Percentiles rank a stretch among this genome's conserved stretches.
These are phyloP conservation scores for Salvator merianae DNA, from an alignment of 2,113 vertebrate species.

Conservation along the genomic window DNA sequence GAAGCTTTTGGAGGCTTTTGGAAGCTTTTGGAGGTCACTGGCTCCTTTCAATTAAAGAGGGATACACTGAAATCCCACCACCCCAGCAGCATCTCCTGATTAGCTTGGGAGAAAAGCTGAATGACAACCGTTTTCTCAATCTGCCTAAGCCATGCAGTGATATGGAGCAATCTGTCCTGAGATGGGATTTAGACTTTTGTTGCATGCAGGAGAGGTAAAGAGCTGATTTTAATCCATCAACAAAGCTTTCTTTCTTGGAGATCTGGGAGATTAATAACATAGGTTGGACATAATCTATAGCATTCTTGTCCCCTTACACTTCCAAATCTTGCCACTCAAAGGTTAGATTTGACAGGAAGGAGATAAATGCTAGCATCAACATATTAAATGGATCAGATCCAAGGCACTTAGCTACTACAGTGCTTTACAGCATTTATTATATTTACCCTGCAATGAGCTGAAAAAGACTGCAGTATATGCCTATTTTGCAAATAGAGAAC, in stretches of 20 bases:
- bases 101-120: slow-evolving; percentile 76
- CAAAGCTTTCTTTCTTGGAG: slow-evolving; percentile 77
- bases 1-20: slow-evolving; percentile 63
- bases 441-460: not conserved
- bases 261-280: slow-evolving; percentile 74
- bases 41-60: slow-evolving; percentile 70
- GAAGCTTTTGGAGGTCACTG: slow-evolving; percentile 67
- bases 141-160: slow-evolving; percentile 78
- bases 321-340: slow-evolving; percentile 57
- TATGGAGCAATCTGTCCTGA: slow-evolving; percentile 79
- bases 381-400: slow-evolving; percentile 22
- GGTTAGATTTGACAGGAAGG: slow-evolving; percentile 47
- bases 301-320: slow-evolving; percentile 62
- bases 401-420: not conserved
- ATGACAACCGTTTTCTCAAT: slow-evolving; percentile 79
- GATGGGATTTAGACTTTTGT: slow-evolving; percentile 83
- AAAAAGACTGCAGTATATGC: not conserved
- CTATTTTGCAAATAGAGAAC: not conserved
- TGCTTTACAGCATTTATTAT: not conserved
- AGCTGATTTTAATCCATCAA: slow-evolving; percentile 77
- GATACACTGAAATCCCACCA: slow-evolving; percentile 61
- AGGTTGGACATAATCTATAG: slow-evolving; percentile 65
- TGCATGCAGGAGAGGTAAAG: slow-evolving; percentile 69
- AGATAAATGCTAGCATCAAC: slow-evolving; percentile 41
- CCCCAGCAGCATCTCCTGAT: slow-evolving; percentile 73